Percentiles rank a stretch among this genome's conserved stretches.
phyloP scores from a whole-genome alignment of 2,113 vertebrate species.

The Prochilodus magdalenae region DNA sequence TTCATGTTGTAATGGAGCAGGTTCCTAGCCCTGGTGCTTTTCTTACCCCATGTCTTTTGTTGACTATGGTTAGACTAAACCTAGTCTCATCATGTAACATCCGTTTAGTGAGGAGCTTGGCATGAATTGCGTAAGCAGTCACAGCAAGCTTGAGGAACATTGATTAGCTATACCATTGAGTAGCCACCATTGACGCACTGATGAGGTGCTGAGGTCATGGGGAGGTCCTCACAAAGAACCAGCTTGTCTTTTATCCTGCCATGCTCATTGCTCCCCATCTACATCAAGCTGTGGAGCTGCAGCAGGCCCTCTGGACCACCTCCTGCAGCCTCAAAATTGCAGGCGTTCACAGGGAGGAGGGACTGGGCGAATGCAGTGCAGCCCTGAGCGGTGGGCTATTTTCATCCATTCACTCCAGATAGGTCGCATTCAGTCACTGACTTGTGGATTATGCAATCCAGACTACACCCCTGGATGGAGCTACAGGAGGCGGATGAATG shows the following conservation, averaged over 20 bases:
- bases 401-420: slow-evolving; percentile 27
- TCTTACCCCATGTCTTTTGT: no score
- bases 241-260: slow-evolving; percentile 6
- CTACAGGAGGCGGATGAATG: background rate
- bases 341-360: background rate
- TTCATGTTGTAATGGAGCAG: no score
- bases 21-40: no score
- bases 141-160: background rate
- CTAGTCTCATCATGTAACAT: no score
- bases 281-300: background rate
- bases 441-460: slow-evolving; percentile 1
- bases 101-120: background rate
- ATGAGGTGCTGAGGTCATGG: background rate
- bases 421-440: slow-evolving; percentile 28
- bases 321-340: background rate
- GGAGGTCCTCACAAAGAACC: background rate
- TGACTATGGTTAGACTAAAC: no score
- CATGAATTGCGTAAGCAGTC: background rate
- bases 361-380: background rate
- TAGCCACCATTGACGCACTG: background rate
- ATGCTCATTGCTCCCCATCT: background rate
- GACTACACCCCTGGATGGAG: slow-evolving; percentile 26
- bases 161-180: background rate
- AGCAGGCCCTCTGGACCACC: background rate
- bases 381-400: background rate